Conservation (phyloP, 2,888 invertebrate species). For the Standfussiana lucernea region DNA sequence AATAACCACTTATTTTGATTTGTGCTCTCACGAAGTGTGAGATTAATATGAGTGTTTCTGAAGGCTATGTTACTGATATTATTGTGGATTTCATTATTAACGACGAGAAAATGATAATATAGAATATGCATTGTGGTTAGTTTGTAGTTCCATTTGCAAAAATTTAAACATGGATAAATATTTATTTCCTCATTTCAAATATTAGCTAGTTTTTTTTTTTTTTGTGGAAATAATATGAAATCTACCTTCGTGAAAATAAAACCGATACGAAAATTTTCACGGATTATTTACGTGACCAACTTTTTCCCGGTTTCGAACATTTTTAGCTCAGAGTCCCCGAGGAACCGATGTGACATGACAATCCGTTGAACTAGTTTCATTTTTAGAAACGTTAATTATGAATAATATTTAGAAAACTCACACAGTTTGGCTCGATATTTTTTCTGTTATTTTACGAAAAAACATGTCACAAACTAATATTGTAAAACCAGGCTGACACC, state of each 20-base stretch:
- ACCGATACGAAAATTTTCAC: slow-evolving; percentile 29
- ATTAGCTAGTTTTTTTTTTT: not conserved
- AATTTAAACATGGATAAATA: not conserved
- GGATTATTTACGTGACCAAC: slow-evolving; percentile 44
- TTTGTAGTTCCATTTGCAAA: not conserved
- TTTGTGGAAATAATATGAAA: not conserved
- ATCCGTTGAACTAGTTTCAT: slow-evolving; percentile 54
- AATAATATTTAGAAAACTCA: slow-evolving; percentile 31
- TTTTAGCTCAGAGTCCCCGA: slow-evolving; percentile 43
- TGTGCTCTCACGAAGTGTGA: slow-evolving; percentile 10
- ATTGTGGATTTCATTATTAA: not conserved
- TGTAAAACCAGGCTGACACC: slow-evolving; percentile 10
- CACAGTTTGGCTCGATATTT: not conserved
- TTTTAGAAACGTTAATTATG: slow-evolving; percentile 46
- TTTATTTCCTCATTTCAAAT: not conserved
- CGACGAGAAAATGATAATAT: not conserved
- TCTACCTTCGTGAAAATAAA: slow-evolving; percentile 11
- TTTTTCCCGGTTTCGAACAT: slow-evolving; percentile 46
- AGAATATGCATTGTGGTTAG: not conserved
- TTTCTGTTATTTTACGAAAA: not conserved
- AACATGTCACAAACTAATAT: slow-evolving; percentile 29
- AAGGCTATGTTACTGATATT: slow-evolving; percentile 21
- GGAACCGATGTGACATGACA: slow-evolving; percentile 51
- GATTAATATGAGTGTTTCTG: slow-evolving; percentile 24
- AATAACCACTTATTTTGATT: slow-evolving; percentile 35